Percentiles rank a stretch among this genome's conserved stretches.
Evolutionary conservation across 2,113 vertebrate genomes (phyloP).

Genomic region (Patagioenas fasciata): DNA sequence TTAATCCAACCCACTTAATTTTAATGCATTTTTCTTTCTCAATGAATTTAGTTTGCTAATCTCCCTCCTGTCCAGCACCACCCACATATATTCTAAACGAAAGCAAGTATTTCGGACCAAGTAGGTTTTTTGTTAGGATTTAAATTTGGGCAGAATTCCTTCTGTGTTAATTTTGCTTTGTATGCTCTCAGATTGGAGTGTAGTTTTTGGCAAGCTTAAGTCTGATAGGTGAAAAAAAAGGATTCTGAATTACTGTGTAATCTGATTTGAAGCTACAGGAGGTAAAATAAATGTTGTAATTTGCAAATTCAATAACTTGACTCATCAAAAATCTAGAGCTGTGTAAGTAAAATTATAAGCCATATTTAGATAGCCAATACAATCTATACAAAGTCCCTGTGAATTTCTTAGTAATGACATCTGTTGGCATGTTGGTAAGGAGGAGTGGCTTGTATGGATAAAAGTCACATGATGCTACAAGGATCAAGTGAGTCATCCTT

Average conservation of each 20-base stretch:
- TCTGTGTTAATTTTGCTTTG: neutral
- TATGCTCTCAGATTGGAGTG: neutral
- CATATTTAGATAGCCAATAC: neutral
- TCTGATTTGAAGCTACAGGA: neutral
- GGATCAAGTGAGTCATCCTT: neutral
- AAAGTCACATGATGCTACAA: neutral
- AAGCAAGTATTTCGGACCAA: neutral
- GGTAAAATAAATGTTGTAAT: neutral
- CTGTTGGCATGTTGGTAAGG: neutral
- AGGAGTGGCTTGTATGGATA: neutral
- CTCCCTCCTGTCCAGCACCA: neutral
- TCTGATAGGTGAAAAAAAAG: neutral
- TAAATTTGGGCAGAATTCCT: neutral
- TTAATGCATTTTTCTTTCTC: neutral
- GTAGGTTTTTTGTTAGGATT: neutral
- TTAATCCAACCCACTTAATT: neutral
- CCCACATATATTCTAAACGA: neutral
- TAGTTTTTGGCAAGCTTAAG: neutral
- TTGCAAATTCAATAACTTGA: neutral
- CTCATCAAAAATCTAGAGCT: neutral
- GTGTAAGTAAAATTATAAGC: neutral
- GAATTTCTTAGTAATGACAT: neutral
- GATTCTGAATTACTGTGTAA: neutral
- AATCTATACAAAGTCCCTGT: neutral
- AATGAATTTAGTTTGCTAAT: neutral